Percentiles rank a stretch among this genome's conserved stretches.
Evolutionary conservation across 2,888 invertebrate genomes (phyloP).

Genomic region (Germaria angustata): DNA sequence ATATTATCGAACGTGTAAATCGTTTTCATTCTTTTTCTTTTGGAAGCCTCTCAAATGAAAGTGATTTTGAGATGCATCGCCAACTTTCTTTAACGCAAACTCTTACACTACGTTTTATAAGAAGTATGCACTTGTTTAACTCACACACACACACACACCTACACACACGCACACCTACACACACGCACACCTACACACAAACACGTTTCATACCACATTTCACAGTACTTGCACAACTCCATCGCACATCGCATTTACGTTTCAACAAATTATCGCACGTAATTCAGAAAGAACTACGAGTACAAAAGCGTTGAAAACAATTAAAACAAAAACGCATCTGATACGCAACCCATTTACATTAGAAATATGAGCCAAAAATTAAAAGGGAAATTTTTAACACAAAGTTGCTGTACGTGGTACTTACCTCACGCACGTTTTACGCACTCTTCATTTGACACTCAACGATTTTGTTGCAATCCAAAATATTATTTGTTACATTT

Average conservation of each 20-base stretch:
- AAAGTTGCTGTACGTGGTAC: background rate
- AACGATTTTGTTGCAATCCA: background rate
- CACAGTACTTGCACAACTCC: background rate
- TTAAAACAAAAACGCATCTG: constrained; percentile 71
- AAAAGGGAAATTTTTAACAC: constrained; percentile 30
- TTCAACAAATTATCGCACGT: constrained; percentile 73
- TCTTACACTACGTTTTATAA: background rate
- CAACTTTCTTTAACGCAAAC: constrained; percentile 68
- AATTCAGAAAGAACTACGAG: constrained; percentile 67
- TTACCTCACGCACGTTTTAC: background rate
- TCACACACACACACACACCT: background rate
- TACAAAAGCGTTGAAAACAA: constrained; percentile 69
- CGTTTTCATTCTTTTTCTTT: constrained; percentile 32
- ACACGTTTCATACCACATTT: background rate
- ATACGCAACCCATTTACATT: constrained; percentile 71
- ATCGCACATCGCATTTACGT: background rate
- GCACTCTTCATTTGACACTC: background rate
- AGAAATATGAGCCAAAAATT: constrained; percentile 59
- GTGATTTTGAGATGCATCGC: constrained; percentile 67
- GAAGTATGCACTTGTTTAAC: constrained; percentile 26
- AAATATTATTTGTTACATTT: background rate
- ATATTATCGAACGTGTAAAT: too few species aligned
- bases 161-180: constrained; percentile 36
- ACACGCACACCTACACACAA: constrained; percentile 46
- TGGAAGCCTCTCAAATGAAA: constrained; percentile 73